Evolutionary conservation across 1,140 invertebrate genomes (phyloP), one percentile per base, ranked within the genome.

Genomic region (Bicyclus anynana): DNA sequence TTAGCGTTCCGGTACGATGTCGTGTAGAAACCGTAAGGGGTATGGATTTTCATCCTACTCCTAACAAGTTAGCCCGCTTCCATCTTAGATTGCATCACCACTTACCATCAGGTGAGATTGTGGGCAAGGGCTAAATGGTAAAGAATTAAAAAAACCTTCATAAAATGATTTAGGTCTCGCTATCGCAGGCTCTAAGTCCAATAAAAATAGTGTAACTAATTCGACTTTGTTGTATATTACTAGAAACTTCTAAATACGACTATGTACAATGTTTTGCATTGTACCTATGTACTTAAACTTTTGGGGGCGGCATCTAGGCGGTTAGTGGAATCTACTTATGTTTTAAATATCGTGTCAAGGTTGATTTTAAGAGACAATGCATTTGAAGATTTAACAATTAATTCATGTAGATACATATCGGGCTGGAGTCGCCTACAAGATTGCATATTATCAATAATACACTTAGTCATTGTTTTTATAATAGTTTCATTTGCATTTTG

Each of bases 341-440:
- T 44, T 44, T 44, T 49, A 37, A 64, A 61, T 72, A 67, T 66
- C 68, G 55, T 77, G 76, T 72, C 78, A 84, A 84, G 78, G 80
- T 62, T 53, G 20, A 37, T 53, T 56, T 69, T 59, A 54, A 60
- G 55, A 54, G 65, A 74, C 38, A 80, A 74, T 75, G 57, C 63
- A 69, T 54, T 59, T 62, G 62, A 72, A 72, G 69, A 74, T 72
- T 71, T 66, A 62, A 47, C 38, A 51, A 60, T 59, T 56, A 47
- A 69, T 66, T 65, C 38, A 56, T 62, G 56, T 44, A 29, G 5
- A 2, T 29, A 33, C 29, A 33, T 64, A 77, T 70, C 68, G 69
- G 54, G 62, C 62, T 62, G 50, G 37, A 60, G 49, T 73, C 72
- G 72, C 72, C 72, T 74, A 81, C 78, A 37, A 18, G 40, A 20